These are phyloP conservation scores for Gryllus bimaculatus DNA, from an alignment of 1,140 invertebrate genomes.

Conservation along the genomic window DNA sequence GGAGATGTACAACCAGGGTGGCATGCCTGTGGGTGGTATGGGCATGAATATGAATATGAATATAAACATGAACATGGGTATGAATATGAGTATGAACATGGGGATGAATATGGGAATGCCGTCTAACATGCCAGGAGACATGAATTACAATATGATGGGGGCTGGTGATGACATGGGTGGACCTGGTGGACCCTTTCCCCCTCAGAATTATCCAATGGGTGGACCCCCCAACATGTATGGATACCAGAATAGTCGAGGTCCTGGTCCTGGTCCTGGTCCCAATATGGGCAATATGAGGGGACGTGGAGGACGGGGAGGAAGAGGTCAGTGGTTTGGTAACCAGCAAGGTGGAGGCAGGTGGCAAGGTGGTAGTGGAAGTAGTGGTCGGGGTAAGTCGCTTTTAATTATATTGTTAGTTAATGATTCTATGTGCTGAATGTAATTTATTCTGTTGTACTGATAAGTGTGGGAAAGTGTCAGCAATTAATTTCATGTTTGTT, in stretches of 20 bases:
- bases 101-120: neutral
- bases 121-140: conserved; percentile 28
- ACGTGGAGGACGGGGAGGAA: conserved; percentile 33
- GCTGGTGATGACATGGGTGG: conserved; percentile 26
- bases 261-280: conserved; percentile 38
- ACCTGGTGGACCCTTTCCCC: conserved; percentile 13
- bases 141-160: conserved; percentile 36
- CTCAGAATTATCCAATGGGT: conserved; percentile 24
- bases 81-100: conserved; percentile 15
- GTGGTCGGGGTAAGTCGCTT: neutral
- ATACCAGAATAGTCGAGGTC: conserved; percentile 24
- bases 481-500: neutral
- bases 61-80: conserved; percentile 12
- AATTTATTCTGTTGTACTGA: too few species aligned
- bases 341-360: conserved; percentile 10
- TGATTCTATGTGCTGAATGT: too few species aligned
- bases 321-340: conserved; percentile 10
- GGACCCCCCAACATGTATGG: conserved; percentile 26
- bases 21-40: conserved; percentile 13
- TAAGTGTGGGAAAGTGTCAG: too few species aligned
- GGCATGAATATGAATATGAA: conserved; percentile 11
- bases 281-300: conserved; percentile 34
- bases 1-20: conserved; percentile 20
- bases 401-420: neutral
- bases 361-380: conserved; percentile 18